Conservation (phyloP, 2,797 vertebrate species). For the Oceanodroma leucorhoa region DNA sequence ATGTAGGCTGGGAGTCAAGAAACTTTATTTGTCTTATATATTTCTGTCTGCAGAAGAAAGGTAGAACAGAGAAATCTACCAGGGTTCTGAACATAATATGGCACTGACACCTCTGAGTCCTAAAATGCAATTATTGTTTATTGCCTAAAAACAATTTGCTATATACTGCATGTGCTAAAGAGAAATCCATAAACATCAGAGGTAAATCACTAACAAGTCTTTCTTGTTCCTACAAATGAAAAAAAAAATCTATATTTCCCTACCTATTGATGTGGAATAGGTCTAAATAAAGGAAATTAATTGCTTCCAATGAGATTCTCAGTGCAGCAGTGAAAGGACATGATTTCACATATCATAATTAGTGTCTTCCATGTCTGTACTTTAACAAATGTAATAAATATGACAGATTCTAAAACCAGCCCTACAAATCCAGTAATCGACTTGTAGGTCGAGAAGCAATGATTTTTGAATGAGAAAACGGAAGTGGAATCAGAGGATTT, state of each 20-base stretch:
- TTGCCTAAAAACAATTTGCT: constrained; percentile 57
- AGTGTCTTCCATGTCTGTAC: neutral
- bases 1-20: neutral
- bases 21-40: constrained; percentile 11
- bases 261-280: constrained; percentile 17
- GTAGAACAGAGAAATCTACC: constrained; percentile 20
- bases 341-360: constrained; percentile 26
- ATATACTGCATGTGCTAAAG: constrained; percentile 31
- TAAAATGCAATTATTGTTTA: constrained; percentile 60
- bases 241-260: constrained; percentile 16
- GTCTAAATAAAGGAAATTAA: constrained; percentile 49
- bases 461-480: neutral
- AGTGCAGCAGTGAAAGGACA: constrained; percentile 31
- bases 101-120: neutral
- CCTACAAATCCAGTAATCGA: neutral
- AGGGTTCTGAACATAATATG: neutral
- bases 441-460: neutral
- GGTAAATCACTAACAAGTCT: constrained; percentile 50
- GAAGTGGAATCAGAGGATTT: neutral
- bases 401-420: constrained; percentile 4
- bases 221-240: constrained; percentile 35
- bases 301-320: constrained; percentile 41
- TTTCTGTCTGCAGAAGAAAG: constrained; percentile 24
- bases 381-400: constrained; percentile 53
- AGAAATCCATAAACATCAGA: constrained; percentile 65